These are phyloP conservation scores for Porites rus DNA, from an alignment of 92 coral and sea anemone genomes.

Conservation along the genomic window DNA sequence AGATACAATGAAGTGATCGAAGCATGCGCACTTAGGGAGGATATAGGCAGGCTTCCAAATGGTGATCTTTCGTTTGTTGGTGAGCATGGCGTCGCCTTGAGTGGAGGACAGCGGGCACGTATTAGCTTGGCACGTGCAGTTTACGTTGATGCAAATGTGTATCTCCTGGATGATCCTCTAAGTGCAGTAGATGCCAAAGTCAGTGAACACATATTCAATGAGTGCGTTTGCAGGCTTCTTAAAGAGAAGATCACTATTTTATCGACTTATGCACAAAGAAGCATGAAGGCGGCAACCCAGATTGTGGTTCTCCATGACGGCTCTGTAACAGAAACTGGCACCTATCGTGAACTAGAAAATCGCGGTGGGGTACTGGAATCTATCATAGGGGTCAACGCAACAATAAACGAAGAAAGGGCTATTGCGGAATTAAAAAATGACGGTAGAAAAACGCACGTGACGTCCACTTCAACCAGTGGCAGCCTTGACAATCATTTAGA, in stretches of 20 bases:
- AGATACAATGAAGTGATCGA: constrained; percentile 2
- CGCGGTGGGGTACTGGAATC: background rate
- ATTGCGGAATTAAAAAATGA: background rate
- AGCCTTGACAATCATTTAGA: background rate
- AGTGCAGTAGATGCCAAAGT: constrained; percentile 36
- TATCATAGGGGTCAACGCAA: background rate
- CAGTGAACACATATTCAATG: constrained; percentile 15
- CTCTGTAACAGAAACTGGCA: background rate
- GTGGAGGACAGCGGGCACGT: constrained; percentile 50
- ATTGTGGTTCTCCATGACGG: constrained; percentile 30
- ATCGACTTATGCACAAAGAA: background rate
- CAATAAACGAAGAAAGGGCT: background rate
- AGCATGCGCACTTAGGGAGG: constrained; percentile 11
- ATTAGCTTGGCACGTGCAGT: constrained; percentile 44
- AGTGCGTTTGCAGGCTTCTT: constrained; percentile 13
- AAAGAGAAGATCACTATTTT: constrained; percentile 7
- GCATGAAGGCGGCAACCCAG: constrained; percentile 10
- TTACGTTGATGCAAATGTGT: constrained; percentile 38
- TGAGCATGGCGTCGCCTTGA: constrained; percentile 32
- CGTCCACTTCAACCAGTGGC: background rate
- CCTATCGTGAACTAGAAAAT: background rate
- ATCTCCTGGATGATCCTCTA: constrained; percentile 25
- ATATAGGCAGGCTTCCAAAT: constrained; percentile 2
- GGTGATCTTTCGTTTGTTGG: constrained; percentile 36
- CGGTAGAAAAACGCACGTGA: background rate